Evolutionary conservation across 2,797 vertebrate genomes (phyloP).

Genomic region (Muscicapa striata): DNA sequence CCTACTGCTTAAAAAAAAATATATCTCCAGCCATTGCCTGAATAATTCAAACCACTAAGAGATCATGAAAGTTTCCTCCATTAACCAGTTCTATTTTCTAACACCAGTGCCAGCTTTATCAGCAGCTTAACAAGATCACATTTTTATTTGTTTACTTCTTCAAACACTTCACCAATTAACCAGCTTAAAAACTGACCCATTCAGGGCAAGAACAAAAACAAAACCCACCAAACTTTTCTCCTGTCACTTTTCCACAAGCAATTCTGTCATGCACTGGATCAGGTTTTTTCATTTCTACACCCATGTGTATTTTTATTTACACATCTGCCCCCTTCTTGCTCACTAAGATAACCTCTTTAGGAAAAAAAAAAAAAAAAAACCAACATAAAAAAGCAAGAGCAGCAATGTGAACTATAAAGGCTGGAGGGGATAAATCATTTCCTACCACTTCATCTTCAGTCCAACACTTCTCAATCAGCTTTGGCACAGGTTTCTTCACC

Average conservation of each 20-base stretch:
- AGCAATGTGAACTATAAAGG: background rate
- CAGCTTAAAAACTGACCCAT: background rate
- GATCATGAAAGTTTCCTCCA: background rate
- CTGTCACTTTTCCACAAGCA: background rate
- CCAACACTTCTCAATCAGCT: conserved; percentile 98
- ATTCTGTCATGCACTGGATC: background rate
- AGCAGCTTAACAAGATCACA: background rate
- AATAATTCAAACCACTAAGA: background rate
- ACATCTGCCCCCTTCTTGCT: background rate
- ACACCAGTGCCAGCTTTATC: background rate
- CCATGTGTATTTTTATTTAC: background rate
- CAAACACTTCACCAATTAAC: background rate
- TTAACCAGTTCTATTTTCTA: background rate
- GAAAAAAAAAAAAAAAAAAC: too few species aligned
- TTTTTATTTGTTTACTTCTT: background rate
- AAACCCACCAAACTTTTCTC: background rate
- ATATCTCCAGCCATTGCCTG: background rate
- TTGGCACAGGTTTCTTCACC: conserved; percentile 98
- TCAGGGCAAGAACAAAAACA: too few species aligned
- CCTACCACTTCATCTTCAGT: conserved; percentile 97
- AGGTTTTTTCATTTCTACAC: background rate
- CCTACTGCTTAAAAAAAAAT: background rate
- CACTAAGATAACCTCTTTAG: background rate
- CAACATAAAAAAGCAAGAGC: background rate
- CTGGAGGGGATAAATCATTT: conserved; percentile 17